phyloP scores from a whole-genome alignment of 1,140 invertebrate species.

The Zaprionus taronus region DNA sequence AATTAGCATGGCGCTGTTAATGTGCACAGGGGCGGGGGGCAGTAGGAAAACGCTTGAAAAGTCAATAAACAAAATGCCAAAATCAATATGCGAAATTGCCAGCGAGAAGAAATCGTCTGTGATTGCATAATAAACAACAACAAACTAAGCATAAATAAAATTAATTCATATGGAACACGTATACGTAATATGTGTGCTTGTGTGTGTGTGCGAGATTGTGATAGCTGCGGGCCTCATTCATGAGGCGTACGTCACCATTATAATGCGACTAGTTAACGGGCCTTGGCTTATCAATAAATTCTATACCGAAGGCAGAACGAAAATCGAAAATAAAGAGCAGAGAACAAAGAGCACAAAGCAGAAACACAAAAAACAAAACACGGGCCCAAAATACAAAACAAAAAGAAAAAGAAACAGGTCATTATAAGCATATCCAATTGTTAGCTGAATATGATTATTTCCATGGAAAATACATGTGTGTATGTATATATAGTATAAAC shows the following conservation, averaged over 20 bases:
- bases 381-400: background rate
- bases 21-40: background rate
- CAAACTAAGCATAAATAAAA: conserved; percentile 56
- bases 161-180: conserved; percentile 63
- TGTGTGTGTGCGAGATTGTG: conserved; percentile 22
- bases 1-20: conserved; percentile 61
- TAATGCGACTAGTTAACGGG: conserved; percentile 50
- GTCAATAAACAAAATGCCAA: conserved; percentile 75
- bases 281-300: conserved; percentile 68
- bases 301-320: conserved; percentile 54
- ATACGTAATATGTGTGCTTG: conserved; percentile 52
- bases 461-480: conserved; percentile 20
- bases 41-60: conserved; percentile 25
- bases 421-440: conserved; percentile 26
- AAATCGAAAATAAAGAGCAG: conserved; percentile 17
- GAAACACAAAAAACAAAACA: conserved; percentile 9
- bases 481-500: background rate
- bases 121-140: conserved; percentile 77
- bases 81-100: conserved; percentile 65
- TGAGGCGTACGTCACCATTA: conserved; percentile 56
- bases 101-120: conserved; percentile 45
- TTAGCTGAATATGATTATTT: conserved; percentile 18
- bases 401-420: background rate
- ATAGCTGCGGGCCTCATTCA: conserved; percentile 45
- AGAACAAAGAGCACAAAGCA: background rate